A percentile compares a stretch with the other conserved stretches of the same genome.
Evolutionary conservation across 1,140 invertebrate species (phyloP).

Genomic region (Varroa destructor): DNA sequence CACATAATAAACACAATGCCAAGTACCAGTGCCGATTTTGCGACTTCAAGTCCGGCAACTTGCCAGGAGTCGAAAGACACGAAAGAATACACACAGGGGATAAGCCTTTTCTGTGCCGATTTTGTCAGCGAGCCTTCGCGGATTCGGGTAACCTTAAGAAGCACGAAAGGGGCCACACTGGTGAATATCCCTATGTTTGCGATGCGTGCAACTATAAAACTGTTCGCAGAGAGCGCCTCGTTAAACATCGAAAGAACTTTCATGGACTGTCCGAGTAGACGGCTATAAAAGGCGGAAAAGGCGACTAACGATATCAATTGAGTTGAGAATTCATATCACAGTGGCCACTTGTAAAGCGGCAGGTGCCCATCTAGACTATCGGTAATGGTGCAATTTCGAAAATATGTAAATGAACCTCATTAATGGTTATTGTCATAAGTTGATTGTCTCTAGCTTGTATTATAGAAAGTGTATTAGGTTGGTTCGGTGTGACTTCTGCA

Average conservation of each 20-base stretch:
- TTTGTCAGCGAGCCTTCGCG: conserved; percentile 17
- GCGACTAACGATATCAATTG: no score
- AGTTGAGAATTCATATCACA: no score
- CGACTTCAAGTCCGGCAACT: conserved; percentile 26
- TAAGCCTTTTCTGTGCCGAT: conserved; percentile 5
- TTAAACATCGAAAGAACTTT: conserved; percentile 24
- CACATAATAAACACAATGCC: conserved; percentile 24
- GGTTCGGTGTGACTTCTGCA: no score
- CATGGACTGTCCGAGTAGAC: neutral
- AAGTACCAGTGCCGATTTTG: conserved; percentile 24
- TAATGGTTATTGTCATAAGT: no score
- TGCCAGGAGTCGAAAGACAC: conserved; percentile 21
- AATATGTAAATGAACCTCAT: no score
- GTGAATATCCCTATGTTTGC: conserved; percentile 20
- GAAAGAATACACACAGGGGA: conserved; percentile 20
- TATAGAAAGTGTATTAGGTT: no score
- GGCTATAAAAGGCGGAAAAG: no score
- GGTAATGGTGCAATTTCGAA: no score
- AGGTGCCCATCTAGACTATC: no score
- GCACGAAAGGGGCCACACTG: conserved; percentile 19
- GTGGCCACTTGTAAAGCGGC: no score
- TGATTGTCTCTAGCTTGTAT: no score
- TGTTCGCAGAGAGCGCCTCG: conserved; percentile 20
- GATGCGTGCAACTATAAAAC: conserved; percentile 23
- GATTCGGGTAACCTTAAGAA: conserved; percentile 24